Evolutionary conservation across 2,888 invertebrate genomes (phyloP).

Genomic region (Empis livida): DNA sequence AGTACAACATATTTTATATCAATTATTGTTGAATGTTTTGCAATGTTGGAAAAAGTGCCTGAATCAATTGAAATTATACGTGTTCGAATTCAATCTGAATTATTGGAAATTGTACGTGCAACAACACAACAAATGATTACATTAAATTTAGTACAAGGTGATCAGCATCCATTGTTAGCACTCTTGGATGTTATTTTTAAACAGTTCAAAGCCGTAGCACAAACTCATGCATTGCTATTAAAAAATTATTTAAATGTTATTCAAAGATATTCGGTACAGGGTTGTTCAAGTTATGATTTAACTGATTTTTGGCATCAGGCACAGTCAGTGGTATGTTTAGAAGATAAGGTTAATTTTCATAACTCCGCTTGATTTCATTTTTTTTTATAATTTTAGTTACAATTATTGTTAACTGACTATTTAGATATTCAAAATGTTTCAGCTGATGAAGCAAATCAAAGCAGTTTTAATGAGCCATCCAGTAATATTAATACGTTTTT

Average conservation of each 20-base stretch:
- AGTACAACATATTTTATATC: conserved; percentile 60
- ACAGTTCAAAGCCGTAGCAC: conserved; percentile 69
- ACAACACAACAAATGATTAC: conserved; percentile 64
- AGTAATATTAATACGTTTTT: conserved; percentile 40
- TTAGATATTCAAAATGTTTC: conserved; percentile 69
- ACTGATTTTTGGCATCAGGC: conserved; percentile 82
- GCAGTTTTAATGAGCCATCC: conserved; percentile 32
- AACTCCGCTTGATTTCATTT: not conserved
- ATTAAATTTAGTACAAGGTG: conserved; percentile 31
- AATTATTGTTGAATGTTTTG: conserved; percentile 73
- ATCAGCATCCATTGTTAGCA: conserved; percentile 40
- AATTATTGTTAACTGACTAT: conserved; percentile 73
- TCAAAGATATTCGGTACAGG: conserved; percentile 41
- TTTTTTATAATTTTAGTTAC: conserved; percentile 45
- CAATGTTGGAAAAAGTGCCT: conserved; percentile 67
- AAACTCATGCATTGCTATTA: conserved; percentile 57
- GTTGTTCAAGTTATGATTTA: conserved; percentile 44
- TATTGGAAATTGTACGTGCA: conserved; percentile 63
- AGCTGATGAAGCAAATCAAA: conserved; percentile 44
- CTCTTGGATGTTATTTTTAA: conserved; percentile 64
- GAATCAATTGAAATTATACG: conserved; percentile 77
- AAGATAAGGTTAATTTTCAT: not conserved
- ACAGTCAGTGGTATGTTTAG: conserved; percentile 74
- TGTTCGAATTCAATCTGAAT: conserved; percentile 68
- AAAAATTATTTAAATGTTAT: conserved; percentile 49